phyloP scores from a whole-genome alignment of 2,888 invertebrate genomes.

The Cantharis rustica region DNA sequence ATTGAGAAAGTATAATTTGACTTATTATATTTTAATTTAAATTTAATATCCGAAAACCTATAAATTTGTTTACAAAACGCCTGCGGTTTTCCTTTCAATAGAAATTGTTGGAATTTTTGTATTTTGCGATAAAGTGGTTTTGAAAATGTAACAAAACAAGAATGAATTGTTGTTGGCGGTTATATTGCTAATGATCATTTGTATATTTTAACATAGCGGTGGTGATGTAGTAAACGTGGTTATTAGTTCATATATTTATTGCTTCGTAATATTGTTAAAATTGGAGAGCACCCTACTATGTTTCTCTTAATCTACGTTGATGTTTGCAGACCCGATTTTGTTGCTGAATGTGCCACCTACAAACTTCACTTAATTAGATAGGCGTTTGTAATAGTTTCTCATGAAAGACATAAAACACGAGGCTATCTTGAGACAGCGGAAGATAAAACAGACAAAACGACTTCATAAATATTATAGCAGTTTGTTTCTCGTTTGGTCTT shows the following conservation, averaged over 20 bases:
- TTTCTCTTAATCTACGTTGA: slow-evolving; percentile 1
- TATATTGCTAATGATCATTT: neutral
- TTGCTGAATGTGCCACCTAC: slow-evolving; percentile 11
- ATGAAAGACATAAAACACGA: neutral
- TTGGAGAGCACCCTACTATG: neutral
- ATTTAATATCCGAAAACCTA: neutral
- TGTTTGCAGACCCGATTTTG: slow-evolving; percentile 9
- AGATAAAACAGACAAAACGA: slow-evolving; percentile 5
- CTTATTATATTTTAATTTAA: neutral
- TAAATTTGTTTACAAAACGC: neutral
- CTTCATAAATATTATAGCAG: slow-evolving; percentile 2
- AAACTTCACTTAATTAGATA: slow-evolving; percentile 11
- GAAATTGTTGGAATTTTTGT: neutral
- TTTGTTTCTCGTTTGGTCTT: slow-evolving; percentile 1
- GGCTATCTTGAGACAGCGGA: neutral
- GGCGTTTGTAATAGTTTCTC: slow-evolving; percentile 13
- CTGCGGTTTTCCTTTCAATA: neutral
- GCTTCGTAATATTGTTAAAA: neutral
- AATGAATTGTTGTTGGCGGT: neutral
- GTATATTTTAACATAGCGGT: neutral
- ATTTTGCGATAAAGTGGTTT: neutral
- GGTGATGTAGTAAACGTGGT: neutral
- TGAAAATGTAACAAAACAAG: neutral
- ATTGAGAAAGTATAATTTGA: neutral
- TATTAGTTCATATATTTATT: slow-evolving; percentile 5